Percentiles rank a stretch among this genome's conserved stretches.
Conservation (phyloP, 1,140 invertebrate genomes). For the Acyrthosiphon pisum region DNA sequence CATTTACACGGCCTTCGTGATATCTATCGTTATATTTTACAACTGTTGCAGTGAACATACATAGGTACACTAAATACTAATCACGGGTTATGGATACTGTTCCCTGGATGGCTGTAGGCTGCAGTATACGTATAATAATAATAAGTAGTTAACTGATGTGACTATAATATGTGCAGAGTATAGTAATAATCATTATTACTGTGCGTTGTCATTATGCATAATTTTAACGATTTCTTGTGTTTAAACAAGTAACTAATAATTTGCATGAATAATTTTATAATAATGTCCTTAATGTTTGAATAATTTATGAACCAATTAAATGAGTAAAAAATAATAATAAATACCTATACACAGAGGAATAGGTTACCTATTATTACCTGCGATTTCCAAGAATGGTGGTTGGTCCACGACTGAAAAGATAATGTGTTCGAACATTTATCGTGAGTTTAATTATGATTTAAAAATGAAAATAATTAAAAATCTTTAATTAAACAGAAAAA, state of each 20-base stretch:
- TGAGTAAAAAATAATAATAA: not conserved
- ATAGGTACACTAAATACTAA: not conserved
- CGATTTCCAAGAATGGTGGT: not conserved
- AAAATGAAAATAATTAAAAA: not conserved
- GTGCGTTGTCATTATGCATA: not conserved
- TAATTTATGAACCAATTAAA: not conserved
- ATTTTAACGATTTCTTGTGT: constrained; percentile 34
- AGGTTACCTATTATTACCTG: not conserved
- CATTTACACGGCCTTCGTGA: not conserved
- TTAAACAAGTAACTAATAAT: constrained; percentile 24
- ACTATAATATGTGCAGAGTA: not conserved
- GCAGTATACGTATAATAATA: not conserved
- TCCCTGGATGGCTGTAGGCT: not conserved
- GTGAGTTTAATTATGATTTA: not conserved
- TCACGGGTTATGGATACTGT: constrained; percentile 25
- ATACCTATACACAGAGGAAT: not conserved
- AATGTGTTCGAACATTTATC: not conserved
- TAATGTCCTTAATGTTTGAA: not conserved
- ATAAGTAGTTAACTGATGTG: constrained; percentile 13
- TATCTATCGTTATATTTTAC: not conserved
- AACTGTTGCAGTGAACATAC: not conserved
- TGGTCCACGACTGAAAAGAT: not conserved
- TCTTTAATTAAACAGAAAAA: not conserved
- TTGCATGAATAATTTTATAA: constrained; percentile 15
- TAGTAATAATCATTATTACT: not conserved